These are phyloP conservation scores for Drosophila elegans DNA, from an alignment of 1,140 invertebrate species.

Conservation along the genomic window DNA sequence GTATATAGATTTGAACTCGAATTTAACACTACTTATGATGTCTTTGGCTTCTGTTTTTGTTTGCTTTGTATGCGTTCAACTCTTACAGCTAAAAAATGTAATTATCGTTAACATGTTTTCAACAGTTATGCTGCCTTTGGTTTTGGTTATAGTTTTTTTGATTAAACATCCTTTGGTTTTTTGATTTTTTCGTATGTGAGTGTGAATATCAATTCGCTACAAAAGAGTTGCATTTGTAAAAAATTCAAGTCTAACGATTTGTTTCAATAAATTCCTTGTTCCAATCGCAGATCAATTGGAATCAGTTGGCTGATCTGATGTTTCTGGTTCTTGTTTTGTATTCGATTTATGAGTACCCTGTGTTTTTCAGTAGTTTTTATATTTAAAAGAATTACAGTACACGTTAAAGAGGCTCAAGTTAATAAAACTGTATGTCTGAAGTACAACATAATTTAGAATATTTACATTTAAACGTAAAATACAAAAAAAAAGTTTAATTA, in stretches of 20 bases:
- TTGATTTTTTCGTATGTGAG: slow-evolving; percentile 29
- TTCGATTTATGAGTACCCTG: slow-evolving; percentile 30
- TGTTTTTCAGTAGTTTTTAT: slow-evolving; percentile 5
- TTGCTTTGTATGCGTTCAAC: slow-evolving; percentile 49
- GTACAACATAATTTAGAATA: neutral
- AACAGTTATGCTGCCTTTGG: slow-evolving; percentile 59
- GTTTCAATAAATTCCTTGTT: slow-evolving; percentile 74
- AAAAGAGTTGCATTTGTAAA: slow-evolving; percentile 72
- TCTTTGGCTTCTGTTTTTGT: slow-evolving; percentile 69
- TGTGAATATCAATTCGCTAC: slow-evolving; percentile 62
- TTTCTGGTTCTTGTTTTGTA: slow-evolving; percentile 41
- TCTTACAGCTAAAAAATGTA: slow-evolving; percentile 65
- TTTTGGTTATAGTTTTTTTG: slow-evolving; percentile 67
- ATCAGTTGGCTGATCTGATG: slow-evolving; percentile 59
- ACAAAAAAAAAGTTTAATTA: no score
- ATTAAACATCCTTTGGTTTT: slow-evolving; percentile 69
- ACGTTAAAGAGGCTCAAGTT: neutral
- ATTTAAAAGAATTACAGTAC: neutral
- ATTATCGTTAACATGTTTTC: slow-evolving; percentile 65
- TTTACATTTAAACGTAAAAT: neutral
- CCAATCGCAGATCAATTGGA: slow-evolving; percentile 49
- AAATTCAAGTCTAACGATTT: slow-evolving; percentile 81
- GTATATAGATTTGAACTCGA: slow-evolving; percentile 72
- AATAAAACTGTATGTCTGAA: neutral
- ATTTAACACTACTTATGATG: slow-evolving; percentile 64